These are phyloP conservation scores for Bombus soroeensis DNA, from an alignment of 1,140 invertebrate species.

Conservation along the genomic window DNA sequence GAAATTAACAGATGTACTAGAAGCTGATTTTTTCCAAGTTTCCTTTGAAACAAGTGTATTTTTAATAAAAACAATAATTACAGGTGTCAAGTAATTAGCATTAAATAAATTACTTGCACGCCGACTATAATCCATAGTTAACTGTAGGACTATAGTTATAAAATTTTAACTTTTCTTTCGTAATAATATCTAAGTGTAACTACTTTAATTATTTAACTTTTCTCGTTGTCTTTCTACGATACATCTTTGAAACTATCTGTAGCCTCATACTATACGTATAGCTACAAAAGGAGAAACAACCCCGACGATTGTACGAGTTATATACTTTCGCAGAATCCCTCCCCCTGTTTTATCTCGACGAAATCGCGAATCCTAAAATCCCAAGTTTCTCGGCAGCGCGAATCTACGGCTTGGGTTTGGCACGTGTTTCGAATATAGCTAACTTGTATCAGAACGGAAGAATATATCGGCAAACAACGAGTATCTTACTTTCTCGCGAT, in stretches of 20 bases:
- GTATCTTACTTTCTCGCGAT: not conserved
- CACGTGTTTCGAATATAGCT: constrained; percentile 55
- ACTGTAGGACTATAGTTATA: no score
- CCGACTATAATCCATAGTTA: no score
- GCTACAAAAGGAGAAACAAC: not conserved
- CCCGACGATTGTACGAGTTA: not conserved
- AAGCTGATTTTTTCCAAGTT: no score
- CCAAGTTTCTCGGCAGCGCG: constrained; percentile 38
- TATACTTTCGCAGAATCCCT: constrained; percentile 2
- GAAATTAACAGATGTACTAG: no score
- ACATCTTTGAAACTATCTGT: constrained; percentile 9
- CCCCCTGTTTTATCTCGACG: constrained; percentile 24
- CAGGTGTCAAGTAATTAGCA: no score
- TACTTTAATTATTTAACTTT: not conserved
- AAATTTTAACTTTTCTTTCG: no score
- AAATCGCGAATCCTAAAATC: constrained; percentile 64
- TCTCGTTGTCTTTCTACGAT: not conserved
- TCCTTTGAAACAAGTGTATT: no score
- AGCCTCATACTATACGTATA: not conserved
- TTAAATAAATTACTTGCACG: no score
- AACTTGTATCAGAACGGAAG: not conserved
- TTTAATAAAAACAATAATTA: no score
- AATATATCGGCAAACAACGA: constrained; percentile 2
- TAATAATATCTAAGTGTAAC: no score
- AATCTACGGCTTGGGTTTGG: not conserved